phyloP scores from a whole-genome alignment of 1,140 invertebrate species.

The Drosophila repletoides region DNA sequence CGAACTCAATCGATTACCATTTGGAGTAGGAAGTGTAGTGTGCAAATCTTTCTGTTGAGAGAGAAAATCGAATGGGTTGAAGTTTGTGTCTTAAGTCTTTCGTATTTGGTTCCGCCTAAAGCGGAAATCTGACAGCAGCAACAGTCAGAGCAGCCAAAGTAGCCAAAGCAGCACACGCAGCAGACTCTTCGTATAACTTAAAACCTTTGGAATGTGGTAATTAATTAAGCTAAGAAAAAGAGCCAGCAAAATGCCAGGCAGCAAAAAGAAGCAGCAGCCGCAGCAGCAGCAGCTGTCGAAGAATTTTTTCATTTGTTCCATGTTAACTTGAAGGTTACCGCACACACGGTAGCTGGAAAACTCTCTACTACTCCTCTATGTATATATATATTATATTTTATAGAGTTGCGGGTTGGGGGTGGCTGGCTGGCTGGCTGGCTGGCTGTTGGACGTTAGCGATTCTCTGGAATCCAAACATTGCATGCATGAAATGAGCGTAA shows the following conservation, averaged over 20 bases:
- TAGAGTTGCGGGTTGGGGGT: constrained; percentile 22
- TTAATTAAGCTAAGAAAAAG: constrained; percentile 66
- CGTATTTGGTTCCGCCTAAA: constrained; percentile 53
- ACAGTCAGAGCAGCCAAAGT: no score
- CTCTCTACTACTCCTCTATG: no score
- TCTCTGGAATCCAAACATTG: constrained; percentile 75
- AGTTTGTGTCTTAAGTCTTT: constrained; percentile 75
- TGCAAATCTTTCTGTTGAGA: constrained; percentile 49
- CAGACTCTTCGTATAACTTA: not conserved
- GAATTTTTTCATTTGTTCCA: constrained; percentile 77
- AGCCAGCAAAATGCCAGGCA: no score
- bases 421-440: no score
- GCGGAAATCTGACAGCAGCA: constrained; percentile 41
- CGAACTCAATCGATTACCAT: constrained; percentile 76
- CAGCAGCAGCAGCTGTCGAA: constrained; percentile 63
- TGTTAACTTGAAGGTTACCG: constrained; percentile 66
- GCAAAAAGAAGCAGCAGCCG: constrained; percentile 43
- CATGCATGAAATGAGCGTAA: constrained; percentile 80
- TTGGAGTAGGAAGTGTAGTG: constrained; percentile 70
- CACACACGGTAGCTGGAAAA: constrained; percentile 27
- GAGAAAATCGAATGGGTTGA: constrained; percentile 23
- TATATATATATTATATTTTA: no score
- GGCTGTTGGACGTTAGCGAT: constrained; percentile 50
- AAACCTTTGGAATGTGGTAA: constrained; percentile 68
- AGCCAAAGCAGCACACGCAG: constrained; percentile 21